These are phyloP conservation scores for Drosophila vallismaia DNA, from an alignment of 2,888 invertebrate species.

Conservation along the genomic window DNA sequence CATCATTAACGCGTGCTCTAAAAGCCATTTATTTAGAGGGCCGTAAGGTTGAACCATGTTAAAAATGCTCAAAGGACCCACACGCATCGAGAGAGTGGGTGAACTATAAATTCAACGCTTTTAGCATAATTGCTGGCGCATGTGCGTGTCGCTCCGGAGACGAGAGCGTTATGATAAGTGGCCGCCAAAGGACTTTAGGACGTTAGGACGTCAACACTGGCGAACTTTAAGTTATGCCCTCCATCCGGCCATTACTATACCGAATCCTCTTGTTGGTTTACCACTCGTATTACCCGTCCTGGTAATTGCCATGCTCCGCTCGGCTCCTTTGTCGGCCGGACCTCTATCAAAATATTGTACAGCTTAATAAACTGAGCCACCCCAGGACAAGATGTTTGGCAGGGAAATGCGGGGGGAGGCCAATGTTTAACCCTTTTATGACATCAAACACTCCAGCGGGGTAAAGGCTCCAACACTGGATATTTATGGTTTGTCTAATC, in stretches of 20 bases:
- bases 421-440: slow-evolving; percentile 58
- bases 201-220: slow-evolving; percentile 55
- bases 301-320: slow-evolving; percentile 56
- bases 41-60: slow-evolving; percentile 54
- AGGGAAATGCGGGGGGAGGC: neutral
- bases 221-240: slow-evolving; percentile 55
- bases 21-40: slow-evolving; percentile 70
- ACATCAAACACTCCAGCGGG: slow-evolving; percentile 51
- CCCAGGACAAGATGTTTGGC: slow-evolving; percentile 16
- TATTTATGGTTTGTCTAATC: slow-evolving; percentile 71
- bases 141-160: slow-evolving; percentile 62
- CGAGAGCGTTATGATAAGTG: slow-evolving; percentile 72
- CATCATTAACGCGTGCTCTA: slow-evolving; percentile 77
- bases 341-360: slow-evolving; percentile 63
- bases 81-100: slow-evolving; percentile 45
- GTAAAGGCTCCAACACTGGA: slow-evolving; percentile 21
- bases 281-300: slow-evolving; percentile 60
- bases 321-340: slow-evolving; percentile 32
- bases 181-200: slow-evolving; percentile 62
- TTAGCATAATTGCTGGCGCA: slow-evolving; percentile 73
- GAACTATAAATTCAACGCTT: slow-evolving; percentile 76
- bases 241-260: slow-evolving; percentile 40
- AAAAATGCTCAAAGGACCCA: slow-evolving; percentile 38
- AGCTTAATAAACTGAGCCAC: slow-evolving; percentile 55
- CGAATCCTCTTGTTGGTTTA: slow-evolving; percentile 37